Base-by-base conservation (phyloP, 35 echinoderm and acorn worm genomes). In the Ptychodera flava region DNA sequence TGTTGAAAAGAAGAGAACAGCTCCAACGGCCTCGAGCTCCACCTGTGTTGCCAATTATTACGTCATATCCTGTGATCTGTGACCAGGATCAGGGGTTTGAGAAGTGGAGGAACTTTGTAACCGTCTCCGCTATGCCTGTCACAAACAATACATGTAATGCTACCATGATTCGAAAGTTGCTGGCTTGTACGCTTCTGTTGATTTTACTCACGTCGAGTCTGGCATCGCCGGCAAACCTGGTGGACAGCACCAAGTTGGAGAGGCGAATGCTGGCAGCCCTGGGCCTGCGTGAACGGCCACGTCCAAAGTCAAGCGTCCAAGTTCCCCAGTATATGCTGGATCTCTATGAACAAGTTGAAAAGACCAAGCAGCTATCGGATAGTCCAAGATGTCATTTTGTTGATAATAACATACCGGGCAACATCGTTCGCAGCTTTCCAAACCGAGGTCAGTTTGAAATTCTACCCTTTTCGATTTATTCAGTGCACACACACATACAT, bases 321-420 rank as follows among this genome's bases (percentile, higher is more conserved):
- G 96, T 92, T 16, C 96, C 96, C 10, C 96, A 94, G 83, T 99
- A 88, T 38, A 99, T 99, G 96, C 88, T 91, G 84, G 96, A 99
- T 78, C 84, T 99, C 87, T 99, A 99, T 85, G 85, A 88, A 53
- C 84, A 79, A 37, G 38, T 94, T 32, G 82, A 84, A 83, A 1
- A 81, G 81, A 35, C 80, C 80, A 33, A 85, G 78, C 36, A 90
- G 52, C 35, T 84, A 38, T 53, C 77, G 22, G 15, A 75, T 36
- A 86, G 82, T n/a, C 16, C 53, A 34, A 52, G 85, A 82, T 97
- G 94, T 82, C 35, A 83, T 1, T 90, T 85, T 86, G 36, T 90
- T 28, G 89, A 97, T 52, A 86, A 82, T 16, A 37, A 76, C 30
- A 90, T 97, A 37, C 91, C 89, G 15, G 91, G 94, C 32, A 97